These are phyloP conservation scores for Denticeps clupeoides DNA, from an alignment of 2,797 vertebrate species.

Conservation along the genomic window DNA sequence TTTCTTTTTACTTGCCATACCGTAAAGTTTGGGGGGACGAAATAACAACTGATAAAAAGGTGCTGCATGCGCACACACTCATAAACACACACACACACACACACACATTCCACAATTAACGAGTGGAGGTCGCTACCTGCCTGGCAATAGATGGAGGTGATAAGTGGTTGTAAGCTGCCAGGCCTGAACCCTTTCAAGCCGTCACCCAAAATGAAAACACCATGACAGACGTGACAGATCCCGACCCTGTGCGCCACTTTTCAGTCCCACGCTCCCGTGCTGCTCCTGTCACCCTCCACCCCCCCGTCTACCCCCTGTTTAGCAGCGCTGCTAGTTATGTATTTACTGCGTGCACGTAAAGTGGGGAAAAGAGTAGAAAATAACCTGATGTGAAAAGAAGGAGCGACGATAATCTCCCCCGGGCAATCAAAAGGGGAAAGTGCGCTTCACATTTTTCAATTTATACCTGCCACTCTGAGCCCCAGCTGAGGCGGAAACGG, in stretches of 20 bases:
- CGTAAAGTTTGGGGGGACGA: too few species aligned
- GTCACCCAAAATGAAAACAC: conserved; percentile 30
- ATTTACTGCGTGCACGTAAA: conserved; percentile 38
- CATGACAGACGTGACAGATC: conserved; percentile 35
- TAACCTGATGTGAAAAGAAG: background rate
- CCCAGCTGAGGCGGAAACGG: conserved; percentile 27
- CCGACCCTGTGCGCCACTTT: conserved; percentile 1
- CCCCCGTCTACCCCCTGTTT: too few species aligned
- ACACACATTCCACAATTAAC: too few species aligned
- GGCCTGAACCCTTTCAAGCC: conserved; percentile 25
- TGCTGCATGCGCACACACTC: background rate
- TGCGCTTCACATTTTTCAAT: conserved; percentile 44
- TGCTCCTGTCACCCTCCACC: too few species aligned
- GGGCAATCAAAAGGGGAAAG: conserved; percentile 39
- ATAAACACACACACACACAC: background rate
- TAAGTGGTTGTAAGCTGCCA: background rate
- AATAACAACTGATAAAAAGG: conserved; percentile 23
- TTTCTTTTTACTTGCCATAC: too few species aligned
- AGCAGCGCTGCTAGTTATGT: conserved; percentile 28
- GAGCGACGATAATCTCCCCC: conserved; percentile 27
- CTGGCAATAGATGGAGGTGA: background rate
- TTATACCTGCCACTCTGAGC: conserved; percentile 40
- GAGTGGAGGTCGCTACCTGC: too few species aligned
- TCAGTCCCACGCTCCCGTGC: background rate
- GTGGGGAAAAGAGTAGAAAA: conserved; percentile 27